phyloP scores from a whole-genome alignment of 2,113 vertebrate species.

The Leiothrix lutea region DNA sequence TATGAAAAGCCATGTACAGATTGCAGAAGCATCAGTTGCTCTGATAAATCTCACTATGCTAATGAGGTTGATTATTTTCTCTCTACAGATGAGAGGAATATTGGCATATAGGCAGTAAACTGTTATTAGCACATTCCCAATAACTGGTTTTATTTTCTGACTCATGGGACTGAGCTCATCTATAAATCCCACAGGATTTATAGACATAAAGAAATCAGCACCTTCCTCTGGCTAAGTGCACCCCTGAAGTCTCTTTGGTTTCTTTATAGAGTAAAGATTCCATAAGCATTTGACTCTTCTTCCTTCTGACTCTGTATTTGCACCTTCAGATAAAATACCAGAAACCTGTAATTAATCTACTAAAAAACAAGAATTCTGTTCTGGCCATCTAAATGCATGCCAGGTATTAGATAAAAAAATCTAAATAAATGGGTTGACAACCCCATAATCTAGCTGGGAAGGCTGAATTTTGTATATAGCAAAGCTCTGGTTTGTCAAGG shows the following conservation, averaged over 20 bases:
- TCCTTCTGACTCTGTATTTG: not conserved
- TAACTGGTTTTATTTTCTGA: constrained; percentile 17
- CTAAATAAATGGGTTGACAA: not conserved
- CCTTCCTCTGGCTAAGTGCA: not conserved
- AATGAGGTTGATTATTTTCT: constrained; percentile 37
- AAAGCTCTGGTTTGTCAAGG: not conserved
- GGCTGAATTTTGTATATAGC: not conserved
- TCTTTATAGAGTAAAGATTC: not conserved
- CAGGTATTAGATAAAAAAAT: not conserved
- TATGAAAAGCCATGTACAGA: not conserved
- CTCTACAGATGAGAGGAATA: not conserved
- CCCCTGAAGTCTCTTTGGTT: not conserved
- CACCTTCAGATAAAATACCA: not conserved
- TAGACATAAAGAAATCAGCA: not conserved
- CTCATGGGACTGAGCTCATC: not conserved
- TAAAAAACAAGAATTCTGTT: not conserved
- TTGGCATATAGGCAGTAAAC: not conserved
- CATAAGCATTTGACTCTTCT: not conserved
- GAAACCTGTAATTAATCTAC: not conserved
- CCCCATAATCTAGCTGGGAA: not conserved
- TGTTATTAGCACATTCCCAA: not conserved
- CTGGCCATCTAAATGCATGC: accelerated
- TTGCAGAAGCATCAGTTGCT: not conserved
- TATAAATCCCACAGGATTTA: not conserved
- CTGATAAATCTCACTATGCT: not conserved